Evolutionary conservation across 2,797 vertebrate genomes (phyloP), one percentile per base, ranked within the genome.

Genomic region (Hipposideros larvatus): DNA sequence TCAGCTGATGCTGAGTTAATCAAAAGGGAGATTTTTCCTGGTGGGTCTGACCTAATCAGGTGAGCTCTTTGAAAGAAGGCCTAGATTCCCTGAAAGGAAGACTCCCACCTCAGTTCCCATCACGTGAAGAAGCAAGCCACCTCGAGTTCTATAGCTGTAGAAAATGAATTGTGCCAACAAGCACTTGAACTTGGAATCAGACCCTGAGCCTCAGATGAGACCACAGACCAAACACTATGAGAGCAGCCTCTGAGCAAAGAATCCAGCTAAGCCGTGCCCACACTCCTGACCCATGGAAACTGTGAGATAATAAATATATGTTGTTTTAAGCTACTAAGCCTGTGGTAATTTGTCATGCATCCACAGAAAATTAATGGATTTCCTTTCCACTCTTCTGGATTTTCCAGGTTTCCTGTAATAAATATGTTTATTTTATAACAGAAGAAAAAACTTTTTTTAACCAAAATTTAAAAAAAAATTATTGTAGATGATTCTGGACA

Each of bases 341-440:
- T 73, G 51, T 92, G 61, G 37, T 24, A 46, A 73, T 57, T 55
- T 59, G 57, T 55, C 71, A 61, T 51, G 15, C 7, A 48, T 82
- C 34, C 57, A 48, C 46, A 83, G n/a, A 83, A 75, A 88, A 55
- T 51, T n/a, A 84, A 87, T 51, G 66, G 15, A 90, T 70, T 90
- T 79, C n/a, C 37, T 71, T 83, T 71, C 13, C 51, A 46, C 22
- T 78, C 80, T 61, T 73, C 68, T 86, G 6, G 88, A 34, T 65
- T 90, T 75, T 75, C 14, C 5, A 59, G 34, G 66, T 87, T 68
- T 85, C 92, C 28, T 88, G 6, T 53, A 84, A 70, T 90, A 95
- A 70, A 78, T 19, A 48, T 51, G 7, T 21, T 48, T 70, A 63
- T 70, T 94, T 90, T 84, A 57, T 75, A 90, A 66, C 9, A 73